Evolutionary conservation across 1,140 invertebrate genomes (phyloP), one percentile per base, ranked within the genome.

Genomic region (Nephotettix cincticeps): DNA sequence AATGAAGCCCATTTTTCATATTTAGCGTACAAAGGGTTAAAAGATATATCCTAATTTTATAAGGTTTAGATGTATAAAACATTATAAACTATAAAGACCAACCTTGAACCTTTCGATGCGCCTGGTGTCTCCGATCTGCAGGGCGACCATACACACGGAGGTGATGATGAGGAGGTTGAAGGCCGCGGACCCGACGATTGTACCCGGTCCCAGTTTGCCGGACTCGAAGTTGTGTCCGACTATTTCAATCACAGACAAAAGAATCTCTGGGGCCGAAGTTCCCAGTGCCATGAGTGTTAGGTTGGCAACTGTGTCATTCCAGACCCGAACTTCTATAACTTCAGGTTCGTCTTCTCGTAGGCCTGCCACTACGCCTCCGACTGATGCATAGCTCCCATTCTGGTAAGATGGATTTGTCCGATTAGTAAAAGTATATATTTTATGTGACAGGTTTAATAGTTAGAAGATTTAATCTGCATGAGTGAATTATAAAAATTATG

Each of bases 301-400:
- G 78, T 90, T 90, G 71, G 88, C 87, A 13, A 90, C 88, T 0
- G 88, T 89, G 75, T 88, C 86, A 74, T 89, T 90, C 88, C 88
- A 90, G 28, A 79, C 78, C 70, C 78, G 77, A 27, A 81, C 78
- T 75, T 81, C 80, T 25, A 81, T 71, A 9, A 79, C 72, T 73
- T 78, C 77, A 0, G 77, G 77, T 56, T 78, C 77, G n/a, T 78
- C 77, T 51, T 77, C 76, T 66, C 69, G 72, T 29, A 78, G 64
- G 1, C 75, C 75, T 21, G 73, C 75, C 21, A 73, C 75, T 4
- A 76, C 72, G 13, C 73, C 70, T 3, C 70, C 72, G 14, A 77
- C 69, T 13, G 74, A 71, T 58, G 74, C 73, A 66, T 72, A 77
- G 45, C 70, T 75, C 2, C 77, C 77, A 66, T 77, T 75, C 69